phyloP scores from a whole-genome alignment of 1,140 invertebrate genomes.

The Anthonomus grandis region DNA sequence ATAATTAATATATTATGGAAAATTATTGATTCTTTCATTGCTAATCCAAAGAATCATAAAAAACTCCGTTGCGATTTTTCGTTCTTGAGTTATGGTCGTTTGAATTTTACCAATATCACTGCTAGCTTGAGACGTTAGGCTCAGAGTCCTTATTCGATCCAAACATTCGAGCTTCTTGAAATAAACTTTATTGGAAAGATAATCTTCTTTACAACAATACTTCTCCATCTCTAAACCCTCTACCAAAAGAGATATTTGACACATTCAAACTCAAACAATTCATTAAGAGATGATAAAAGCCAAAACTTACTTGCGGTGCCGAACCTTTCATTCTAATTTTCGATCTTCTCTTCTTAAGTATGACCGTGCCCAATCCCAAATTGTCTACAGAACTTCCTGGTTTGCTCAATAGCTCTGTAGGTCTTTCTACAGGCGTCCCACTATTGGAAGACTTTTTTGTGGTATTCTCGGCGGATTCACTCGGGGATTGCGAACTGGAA shows the following conservation, averaged over 20 bases:
- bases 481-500: slow-evolving; percentile 48
- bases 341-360: slow-evolving; percentile 65
- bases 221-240: too few relatives aligned
- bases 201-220: too few relatives aligned
- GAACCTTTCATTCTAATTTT: slow-evolving; percentile 65
- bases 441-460: slow-evolving; percentile 46
- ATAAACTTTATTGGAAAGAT: too few relatives aligned
- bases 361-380: slow-evolving; percentile 62
- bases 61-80: too few relatives aligned
- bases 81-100: too few relatives aligned
- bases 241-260: too few relatives aligned
- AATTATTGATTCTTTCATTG: too few relatives aligned
- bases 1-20: too few relatives aligned
- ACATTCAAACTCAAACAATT: neutral
- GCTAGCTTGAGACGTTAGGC: too few relatives aligned
- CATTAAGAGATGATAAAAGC: neutral
- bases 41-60: too few relatives aligned
- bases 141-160: slow-evolving; percentile 14
- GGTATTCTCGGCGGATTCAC: slow-evolving; percentile 40
- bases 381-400: slow-evolving; percentile 50
- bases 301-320: slow-evolving; percentile 51
- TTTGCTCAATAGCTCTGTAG: slow-evolving; percentile 39
- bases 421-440: slow-evolving; percentile 38
- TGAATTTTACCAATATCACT: too few relatives aligned
- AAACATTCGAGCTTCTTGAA: too few relatives aligned